Percentiles rank a stretch among this genome's conserved stretches.
phyloP scores from a whole-genome alignment of 2,888 invertebrate species.

The Polietes domitor region DNA sequence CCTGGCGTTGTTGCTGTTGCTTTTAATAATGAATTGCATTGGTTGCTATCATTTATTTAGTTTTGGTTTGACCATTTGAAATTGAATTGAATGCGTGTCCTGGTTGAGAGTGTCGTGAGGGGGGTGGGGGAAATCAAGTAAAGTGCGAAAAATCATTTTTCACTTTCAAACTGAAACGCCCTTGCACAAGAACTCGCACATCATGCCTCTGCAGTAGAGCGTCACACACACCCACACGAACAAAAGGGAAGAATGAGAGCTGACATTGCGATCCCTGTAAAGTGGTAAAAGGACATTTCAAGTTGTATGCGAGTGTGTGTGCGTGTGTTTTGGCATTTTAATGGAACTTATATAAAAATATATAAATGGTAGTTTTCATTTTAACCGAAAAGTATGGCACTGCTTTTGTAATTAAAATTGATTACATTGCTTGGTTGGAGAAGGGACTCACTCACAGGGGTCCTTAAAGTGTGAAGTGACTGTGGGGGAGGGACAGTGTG shows the following conservation, averaged over 20 bases:
- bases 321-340: slow-evolving; percentile 9
- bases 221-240: background rate
- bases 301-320: background rate
- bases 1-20: background rate
- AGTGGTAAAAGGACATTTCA: slow-evolving; percentile 12
- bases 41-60: slow-evolving; percentile 29
- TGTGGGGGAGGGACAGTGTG: background rate
- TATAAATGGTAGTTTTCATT: slow-evolving; percentile 22
- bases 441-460: background rate
- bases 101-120: slow-evolving; percentile 30
- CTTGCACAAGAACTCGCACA: too few species aligned
- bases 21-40: slow-evolving; percentile 27
- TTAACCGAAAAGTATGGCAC: background rate
- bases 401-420: slow-evolving; percentile 31
- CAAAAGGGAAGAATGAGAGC: background rate
- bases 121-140: slow-evolving; percentile 12
- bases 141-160: slow-evolving; percentile 66
- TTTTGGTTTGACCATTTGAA: slow-evolving; percentile 56
- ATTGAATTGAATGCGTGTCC: slow-evolving; percentile 56
- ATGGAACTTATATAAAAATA: slow-evolving; percentile 13
- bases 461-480: background rate
- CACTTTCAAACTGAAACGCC: slow-evolving; percentile 45
- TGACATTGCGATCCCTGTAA: background rate
- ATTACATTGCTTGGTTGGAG: background rate
- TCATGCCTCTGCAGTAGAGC: background rate